Base-by-base conservation (phyloP, 2,797 vertebrate species). In the Pipistrellus pygmaeus region DNA sequence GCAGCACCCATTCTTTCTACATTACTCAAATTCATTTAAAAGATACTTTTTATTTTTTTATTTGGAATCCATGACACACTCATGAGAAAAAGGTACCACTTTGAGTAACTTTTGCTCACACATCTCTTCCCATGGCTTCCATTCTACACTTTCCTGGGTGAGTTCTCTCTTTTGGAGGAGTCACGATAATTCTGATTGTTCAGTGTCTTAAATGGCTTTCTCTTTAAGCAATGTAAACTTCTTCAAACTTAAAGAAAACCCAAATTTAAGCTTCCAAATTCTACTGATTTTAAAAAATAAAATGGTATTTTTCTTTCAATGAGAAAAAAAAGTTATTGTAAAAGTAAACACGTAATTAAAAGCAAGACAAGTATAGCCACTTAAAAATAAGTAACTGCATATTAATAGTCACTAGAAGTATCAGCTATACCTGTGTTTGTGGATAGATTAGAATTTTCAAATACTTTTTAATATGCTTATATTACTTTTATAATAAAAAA, bases 391-490 rank as follows among this genome's bases (percentile, higher is more conserved):
- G 32, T 73, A 81, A 84, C 46, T 32, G 35, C 10, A 25, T 4
- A 81, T 71, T 38, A 68, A 68, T 76, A 86, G 25, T 11, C 35
- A 95, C 57, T 14, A 95, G 14, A 93, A 72, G 44, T 85, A 15
- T 77, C 41, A 75, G 46, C 8, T 85, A 12, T 76, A 17, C 23
- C 90, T 86, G 10, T 30, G 1, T 89, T 64, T 93, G 25, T 75
- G 13, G 21, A 21, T 71, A 81, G 35, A 94, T 69, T 64, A 18
- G 86, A n/a, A 75, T 85, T 95, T 96, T 51, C 11, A 51, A 92
- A 51, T 68, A 92, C 25, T 53, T 90, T 77, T 83, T 68, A 87
- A 62, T 38, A 62, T 55, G 23, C 38, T 87, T 60, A 13, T 73
- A 35, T 90, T 53, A 38, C 21, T 69, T 68, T 84, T 80, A 73